Evolutionary conservation across 2,113 vertebrate genomes (phyloP).

Genomic region (Platichthys flesus): DNA sequence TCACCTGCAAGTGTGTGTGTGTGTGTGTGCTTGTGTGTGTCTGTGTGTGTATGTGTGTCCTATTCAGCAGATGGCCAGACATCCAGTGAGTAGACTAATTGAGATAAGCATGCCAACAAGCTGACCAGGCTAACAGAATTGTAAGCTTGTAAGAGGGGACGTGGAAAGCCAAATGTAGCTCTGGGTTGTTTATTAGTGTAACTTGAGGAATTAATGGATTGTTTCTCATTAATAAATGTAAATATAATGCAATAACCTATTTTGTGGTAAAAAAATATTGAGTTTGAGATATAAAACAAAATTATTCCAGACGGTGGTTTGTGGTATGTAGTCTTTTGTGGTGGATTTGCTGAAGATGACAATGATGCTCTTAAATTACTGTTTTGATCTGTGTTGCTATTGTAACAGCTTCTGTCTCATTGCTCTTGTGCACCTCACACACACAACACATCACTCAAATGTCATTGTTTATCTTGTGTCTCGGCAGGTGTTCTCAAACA

Average conservation of each 20-base stretch:
- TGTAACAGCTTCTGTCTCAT: slow-evolving; percentile 7
- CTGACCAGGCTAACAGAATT: slow-evolving; percentile 75
- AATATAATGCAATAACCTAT: not conserved
- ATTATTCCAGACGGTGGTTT: not conserved
- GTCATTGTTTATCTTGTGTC: slow-evolving; percentile 55
- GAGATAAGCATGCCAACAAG: slow-evolving; percentile 77
- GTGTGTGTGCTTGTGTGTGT: slow-evolving; percentile 18
- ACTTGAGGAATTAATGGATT: slow-evolving; percentile 22
- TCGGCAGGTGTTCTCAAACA: slow-evolving; percentile 93
- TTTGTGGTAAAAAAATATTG: not conserved
- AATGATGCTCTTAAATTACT: not conserved
- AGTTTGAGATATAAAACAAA: not conserved
- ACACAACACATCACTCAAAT: slow-evolving; percentile 16
- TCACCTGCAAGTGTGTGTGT: slow-evolving; percentile 56
- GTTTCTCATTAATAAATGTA: slow-evolving; percentile 7
- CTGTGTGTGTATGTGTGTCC: slow-evolving; percentile 44
- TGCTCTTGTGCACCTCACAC: slow-evolving; percentile 12
- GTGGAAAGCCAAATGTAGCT: slow-evolving; percentile 49
- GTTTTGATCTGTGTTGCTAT: slow-evolving; percentile 16
- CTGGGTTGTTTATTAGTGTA: slow-evolving; percentile 49
- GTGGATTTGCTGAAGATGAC: not conserved
- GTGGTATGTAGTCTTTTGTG: not conserved
- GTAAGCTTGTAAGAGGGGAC: slow-evolving; percentile 66
- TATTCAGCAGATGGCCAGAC: slow-evolving; percentile 78
- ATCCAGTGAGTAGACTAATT: slow-evolving; percentile 75